Percentiles rank a stretch among this genome's conserved stretches.
phyloP scores from a whole-genome alignment of 2,888 invertebrate species.

The Eristalis tenax region DNA sequence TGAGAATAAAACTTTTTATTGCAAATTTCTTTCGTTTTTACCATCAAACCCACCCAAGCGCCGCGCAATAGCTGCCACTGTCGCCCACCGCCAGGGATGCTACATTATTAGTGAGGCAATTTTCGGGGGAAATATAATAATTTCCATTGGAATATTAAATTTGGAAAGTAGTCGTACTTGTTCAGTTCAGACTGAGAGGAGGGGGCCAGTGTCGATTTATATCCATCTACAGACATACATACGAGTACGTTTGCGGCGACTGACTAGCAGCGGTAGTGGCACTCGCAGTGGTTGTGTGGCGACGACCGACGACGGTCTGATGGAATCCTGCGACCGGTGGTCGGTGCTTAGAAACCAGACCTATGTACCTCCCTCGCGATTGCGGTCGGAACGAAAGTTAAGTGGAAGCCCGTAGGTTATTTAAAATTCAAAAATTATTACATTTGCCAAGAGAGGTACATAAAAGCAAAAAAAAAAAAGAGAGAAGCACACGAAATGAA shows the following conservation, averaged over 20 bases:
- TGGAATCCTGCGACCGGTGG: constrained; percentile 45
- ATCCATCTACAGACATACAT: background rate
- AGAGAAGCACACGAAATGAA: background rate
- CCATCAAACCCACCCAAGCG: constrained; percentile 8
- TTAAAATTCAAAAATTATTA: constrained; percentile 75
- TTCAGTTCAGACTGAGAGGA: constrained; percentile 51
- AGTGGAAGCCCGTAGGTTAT: constrained; percentile 74
- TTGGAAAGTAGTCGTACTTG: constrained; percentile 67
- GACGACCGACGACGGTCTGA: background rate
- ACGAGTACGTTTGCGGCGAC: background rate
- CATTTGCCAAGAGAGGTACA: constrained; percentile 57
- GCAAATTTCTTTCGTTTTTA: constrained; percentile 71
- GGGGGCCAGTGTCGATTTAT: constrained; percentile 6
- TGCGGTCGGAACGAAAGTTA: constrained; percentile 71
- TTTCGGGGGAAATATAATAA: constrained; percentile 71
- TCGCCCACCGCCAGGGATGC: constrained; percentile 44
- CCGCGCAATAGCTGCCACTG: constrained; percentile 8
- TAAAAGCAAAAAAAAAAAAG: constrained; percentile 21
- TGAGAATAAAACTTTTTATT: constrained; percentile 72
- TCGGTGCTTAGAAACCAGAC: constrained; percentile 62
- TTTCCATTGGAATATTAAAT: constrained; percentile 73
- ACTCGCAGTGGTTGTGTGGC: background rate
- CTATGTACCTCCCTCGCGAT: constrained; percentile 35
- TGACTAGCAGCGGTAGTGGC: background rate
- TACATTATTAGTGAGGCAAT: constrained; percentile 72